Conservation (phyloP, 37 sponge, comb jelly and placozoan species). For the Mnemiopsis leidyi region DNA sequence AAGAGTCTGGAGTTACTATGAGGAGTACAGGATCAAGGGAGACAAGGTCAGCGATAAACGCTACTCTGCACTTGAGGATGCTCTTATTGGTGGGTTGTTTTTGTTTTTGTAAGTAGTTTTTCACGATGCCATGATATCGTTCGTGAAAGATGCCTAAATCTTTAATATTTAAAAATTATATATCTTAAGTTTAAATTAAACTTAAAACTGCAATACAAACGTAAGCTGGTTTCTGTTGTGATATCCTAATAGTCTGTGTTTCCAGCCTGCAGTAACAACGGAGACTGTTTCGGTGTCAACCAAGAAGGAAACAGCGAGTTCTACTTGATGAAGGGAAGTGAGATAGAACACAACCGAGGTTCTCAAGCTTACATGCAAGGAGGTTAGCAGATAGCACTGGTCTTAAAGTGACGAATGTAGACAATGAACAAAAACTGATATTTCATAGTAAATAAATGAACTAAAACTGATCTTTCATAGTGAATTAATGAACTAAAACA, state of each 20-base stretch:
- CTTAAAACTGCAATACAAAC: too few species aligned
- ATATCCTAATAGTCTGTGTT: too few species aligned
- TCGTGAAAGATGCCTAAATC: too few species aligned
- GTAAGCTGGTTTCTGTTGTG: too few species aligned
- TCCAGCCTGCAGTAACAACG: background rate
- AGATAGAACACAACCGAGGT: background rate
- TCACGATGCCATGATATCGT: background rate
- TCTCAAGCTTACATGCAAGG: background rate
- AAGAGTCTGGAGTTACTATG: background rate
- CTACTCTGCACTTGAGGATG: background rate
- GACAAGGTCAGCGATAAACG: background rate
- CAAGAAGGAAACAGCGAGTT: background rate
- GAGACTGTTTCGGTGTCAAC: background rate
- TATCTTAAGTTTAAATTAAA: too few species aligned
- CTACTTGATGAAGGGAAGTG: background rate
- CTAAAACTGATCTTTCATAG: too few species aligned
- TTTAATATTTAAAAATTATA: too few species aligned
- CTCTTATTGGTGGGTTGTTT: background rate
- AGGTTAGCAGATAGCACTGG: background rate
- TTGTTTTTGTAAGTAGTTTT: background rate
- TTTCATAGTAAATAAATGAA: too few species aligned
- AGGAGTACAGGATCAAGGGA: background rate
- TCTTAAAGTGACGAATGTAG: too few species aligned
- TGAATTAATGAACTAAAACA: too few species aligned
- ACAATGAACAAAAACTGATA: too few species aligned